Conservation (phyloP, 2,888 invertebrate species). For the Sesamia inferens region DNA sequence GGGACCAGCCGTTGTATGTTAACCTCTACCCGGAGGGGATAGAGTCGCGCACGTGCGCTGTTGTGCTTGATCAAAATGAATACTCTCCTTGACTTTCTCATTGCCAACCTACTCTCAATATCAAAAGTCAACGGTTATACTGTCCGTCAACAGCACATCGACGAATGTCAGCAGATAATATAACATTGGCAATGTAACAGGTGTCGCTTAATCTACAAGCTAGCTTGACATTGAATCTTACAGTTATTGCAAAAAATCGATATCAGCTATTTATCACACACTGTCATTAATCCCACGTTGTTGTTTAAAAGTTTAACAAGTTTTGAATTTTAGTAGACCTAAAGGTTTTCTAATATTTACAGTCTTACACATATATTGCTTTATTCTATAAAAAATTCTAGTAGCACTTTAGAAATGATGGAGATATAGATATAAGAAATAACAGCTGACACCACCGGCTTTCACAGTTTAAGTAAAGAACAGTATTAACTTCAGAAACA, state of each 20-base stretch:
- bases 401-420: slow-evolving; percentile 10
- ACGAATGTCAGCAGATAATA: slow-evolving; percentile 47
- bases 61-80: slow-evolving; percentile 76
- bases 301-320: slow-evolving; percentile 2
- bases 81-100: slow-evolving; percentile 71
- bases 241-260: slow-evolving; percentile 71
- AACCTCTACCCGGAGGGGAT: slow-evolving; percentile 80
- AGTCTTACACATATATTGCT: not conserved
- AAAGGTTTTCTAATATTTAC: not conserved
- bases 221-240: slow-evolving; percentile 74
- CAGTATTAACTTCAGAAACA: slow-evolving; percentile 56
- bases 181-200: slow-evolving; percentile 79
- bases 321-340: slow-evolving; percentile 9
- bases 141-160: slow-evolving; percentile 48
- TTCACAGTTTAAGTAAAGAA: slow-evolving; percentile 6
- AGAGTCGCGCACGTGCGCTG: slow-evolving; percentile 84
- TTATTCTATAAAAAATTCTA: not conserved
- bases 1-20: slow-evolving; percentile 77
- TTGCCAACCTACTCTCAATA: slow-evolving; percentile 70
- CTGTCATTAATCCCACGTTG: slow-evolving; percentile 6
- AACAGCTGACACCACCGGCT: not conserved
- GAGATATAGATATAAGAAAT: not conserved
- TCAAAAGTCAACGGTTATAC: slow-evolving; percentile 63
- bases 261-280: slow-evolving; percentile 60
- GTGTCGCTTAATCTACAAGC: slow-evolving; percentile 74